Evolutionary conservation across 2,797 vertebrate genomes (phyloP).

Genomic region (Falco biarmicus): DNA sequence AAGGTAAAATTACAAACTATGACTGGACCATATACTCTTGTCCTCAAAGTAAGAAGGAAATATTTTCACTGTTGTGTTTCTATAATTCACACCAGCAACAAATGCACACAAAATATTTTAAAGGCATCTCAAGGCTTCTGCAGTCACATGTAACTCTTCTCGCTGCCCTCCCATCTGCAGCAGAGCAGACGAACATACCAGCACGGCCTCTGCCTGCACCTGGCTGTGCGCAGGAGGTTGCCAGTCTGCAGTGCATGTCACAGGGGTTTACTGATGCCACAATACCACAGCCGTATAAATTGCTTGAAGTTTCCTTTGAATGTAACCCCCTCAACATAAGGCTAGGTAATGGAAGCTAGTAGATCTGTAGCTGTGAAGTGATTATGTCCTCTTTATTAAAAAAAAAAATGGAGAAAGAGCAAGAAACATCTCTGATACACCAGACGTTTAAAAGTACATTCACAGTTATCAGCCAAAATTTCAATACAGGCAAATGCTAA

Average conservation of each 20-base stretch:
- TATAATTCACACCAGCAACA: background rate
- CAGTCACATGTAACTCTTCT: background rate
- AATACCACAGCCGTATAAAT: background rate
- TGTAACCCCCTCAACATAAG: background rate
- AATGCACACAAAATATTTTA: background rate
- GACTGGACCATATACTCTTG: background rate
- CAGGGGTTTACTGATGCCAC: background rate
- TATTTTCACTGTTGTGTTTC: background rate
- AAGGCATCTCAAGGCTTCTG: background rate
- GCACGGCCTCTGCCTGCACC: background rate
- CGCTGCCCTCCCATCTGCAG: background rate
- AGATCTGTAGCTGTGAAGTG: background rate
- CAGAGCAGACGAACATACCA: background rate
- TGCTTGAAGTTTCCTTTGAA: background rate
- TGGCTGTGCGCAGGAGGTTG: background rate
- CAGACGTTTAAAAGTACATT: background rate
- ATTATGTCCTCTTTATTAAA: background rate
- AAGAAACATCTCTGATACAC: background rate
- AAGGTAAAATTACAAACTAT: background rate
- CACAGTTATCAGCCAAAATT: background rate
- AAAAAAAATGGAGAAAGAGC: background rate
- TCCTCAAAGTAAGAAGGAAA: background rate
- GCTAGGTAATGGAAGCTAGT: background rate
- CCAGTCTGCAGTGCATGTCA: background rate
- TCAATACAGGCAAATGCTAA: background rate